Evolutionary conservation across 1,140 invertebrate species (phyloP), one percentile per base, ranked within the genome.

Genomic region (Carposina sasakii): DNA sequence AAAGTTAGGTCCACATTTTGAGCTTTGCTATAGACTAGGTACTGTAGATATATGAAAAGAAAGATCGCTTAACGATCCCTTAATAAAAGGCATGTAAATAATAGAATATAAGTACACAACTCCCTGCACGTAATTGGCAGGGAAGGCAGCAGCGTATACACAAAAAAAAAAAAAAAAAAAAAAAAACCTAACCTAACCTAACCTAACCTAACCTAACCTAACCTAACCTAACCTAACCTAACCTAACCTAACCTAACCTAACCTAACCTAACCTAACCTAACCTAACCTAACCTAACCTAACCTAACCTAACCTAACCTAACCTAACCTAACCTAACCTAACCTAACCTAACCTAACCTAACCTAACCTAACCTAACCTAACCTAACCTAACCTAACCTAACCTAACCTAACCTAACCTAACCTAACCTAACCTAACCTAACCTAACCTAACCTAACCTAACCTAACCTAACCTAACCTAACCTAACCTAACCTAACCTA

Each of bases 381-480:
- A 52, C 41, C 49, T 45, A 53, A 53, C 43, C 43, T 41, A 53
- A 53, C 43, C 44, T 47, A 53, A 53, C 44, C 51, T 47, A 53
- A 53, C 51, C 51, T 47, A 53, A 53, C 51, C 51, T 41, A 53
- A 56, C 33, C 40, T 49, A 54, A 49, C 47, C 48, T 36, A 48
- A 48, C 42, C 36, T 48, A 48, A 47, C 42, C 36, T 41, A 46
- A 52, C 50, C 50, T 52, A 46, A 52, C 44, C 50, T 40, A 47
- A 46, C 42, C 43, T 33, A 47, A 52, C 50, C 41, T 28, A 44
- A 45, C 33, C 31, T 33, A 42, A 42, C 40, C 40, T 42, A 42
- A 42, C 40, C 40, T 21, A 42, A 42, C 40, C 40, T 42, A 42
- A 42, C 40, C 40, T 42, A 42, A 42, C 40, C 40, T 21, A 42